phyloP scores from a whole-genome alignment of 2,113 vertebrate genomes.

The Cyprinodon variegatus region DNA sequence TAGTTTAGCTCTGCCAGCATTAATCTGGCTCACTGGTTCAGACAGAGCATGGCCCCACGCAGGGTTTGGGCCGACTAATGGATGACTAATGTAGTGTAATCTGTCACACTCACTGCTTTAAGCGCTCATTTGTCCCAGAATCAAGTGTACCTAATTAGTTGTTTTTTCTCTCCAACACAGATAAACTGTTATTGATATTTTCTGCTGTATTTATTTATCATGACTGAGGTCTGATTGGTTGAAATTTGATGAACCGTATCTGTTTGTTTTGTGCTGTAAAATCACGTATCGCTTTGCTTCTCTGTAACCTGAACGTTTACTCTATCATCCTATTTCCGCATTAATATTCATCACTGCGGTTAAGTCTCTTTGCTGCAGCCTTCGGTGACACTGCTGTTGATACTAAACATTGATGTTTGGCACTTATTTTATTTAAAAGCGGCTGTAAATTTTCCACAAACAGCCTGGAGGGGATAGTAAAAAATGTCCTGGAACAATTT shows the following conservation, averaged over 20 bases:
- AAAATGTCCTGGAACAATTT: neutral
- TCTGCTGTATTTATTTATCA: neutral
- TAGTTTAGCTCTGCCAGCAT: constrained; percentile 12
- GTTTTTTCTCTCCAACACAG: constrained; percentile 3
- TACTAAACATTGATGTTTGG: neutral
- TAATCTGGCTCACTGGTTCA: constrained; percentile 36
- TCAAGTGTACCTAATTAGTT: neutral
- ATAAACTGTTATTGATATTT: neutral
- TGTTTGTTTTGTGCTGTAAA: neutral
- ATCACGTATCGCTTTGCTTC: neutral
- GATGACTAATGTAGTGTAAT: constrained; percentile 33
- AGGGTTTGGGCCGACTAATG: constrained; percentile 6
- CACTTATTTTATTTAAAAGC: neutral
- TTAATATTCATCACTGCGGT: constrained; percentile 7
- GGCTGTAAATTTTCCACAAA: constrained; percentile 1
- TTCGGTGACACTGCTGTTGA: constrained; percentile 11
- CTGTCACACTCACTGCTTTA: constrained; percentile 11
- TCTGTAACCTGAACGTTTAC: neutral
- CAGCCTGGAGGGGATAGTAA: constrained; percentile 27
- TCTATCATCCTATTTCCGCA: constrained; percentile 4
- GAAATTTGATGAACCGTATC: neutral
- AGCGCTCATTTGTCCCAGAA: constrained; percentile 2
- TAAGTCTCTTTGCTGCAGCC: neutral
- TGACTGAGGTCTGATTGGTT: neutral
- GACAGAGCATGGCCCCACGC: constrained; percentile 1